Conservation (phyloP, 1,140 invertebrate genomes). For the Nephila pilipes region DNA sequence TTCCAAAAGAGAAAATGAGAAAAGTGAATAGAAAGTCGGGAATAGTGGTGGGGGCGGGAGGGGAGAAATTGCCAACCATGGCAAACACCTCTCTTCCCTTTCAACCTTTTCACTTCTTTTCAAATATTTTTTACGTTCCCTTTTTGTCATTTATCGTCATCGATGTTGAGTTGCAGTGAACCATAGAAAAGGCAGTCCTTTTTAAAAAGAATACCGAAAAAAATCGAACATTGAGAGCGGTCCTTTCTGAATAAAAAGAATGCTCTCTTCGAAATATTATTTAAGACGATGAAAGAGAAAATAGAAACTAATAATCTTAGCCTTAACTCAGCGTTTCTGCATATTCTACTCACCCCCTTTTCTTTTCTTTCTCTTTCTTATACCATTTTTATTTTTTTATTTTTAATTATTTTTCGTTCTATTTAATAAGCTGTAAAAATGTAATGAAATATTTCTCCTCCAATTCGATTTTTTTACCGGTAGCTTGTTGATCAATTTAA, state of each 20-base stretch:
- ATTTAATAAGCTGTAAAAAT: conserved; percentile 40
- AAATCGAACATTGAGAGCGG: conserved; percentile 40
- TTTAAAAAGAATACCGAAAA: conserved; percentile 44
- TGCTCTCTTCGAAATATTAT: conserved; percentile 25
- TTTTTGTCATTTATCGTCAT: conserved; percentile 67
- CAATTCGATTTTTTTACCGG: conserved; percentile 47
- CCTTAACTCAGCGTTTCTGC: conserved; percentile 6
- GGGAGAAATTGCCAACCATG: conserved; percentile 33
- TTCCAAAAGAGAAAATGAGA: conserved; percentile 28
- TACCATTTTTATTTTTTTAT: conserved; percentile 14
- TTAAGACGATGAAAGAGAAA: conserved; percentile 9
- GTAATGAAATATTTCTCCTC: conserved; percentile 45
- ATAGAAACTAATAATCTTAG: conserved; percentile 42
- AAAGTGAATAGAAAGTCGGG: conserved; percentile 40
- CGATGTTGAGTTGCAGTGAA: conserved; percentile 37
- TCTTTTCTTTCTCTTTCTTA: conserved; percentile 6
- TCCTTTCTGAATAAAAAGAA: conserved; percentile 23
- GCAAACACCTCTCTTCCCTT: conserved; percentile 44
- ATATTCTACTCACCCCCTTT: not conserved
- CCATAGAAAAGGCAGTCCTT: not conserved
- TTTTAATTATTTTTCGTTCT: conserved; percentile 30
- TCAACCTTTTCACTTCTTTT: conserved; percentile 47
- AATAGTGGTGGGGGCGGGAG: too few species aligned
- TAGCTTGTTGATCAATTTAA: conserved; percentile 62
- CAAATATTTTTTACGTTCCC: conserved; percentile 31